Evolutionary conservation across 2,888 invertebrate genomes (phyloP), one percentile per base, ranked within the genome.

Genomic region (Trissoscelio sp.): DNA sequence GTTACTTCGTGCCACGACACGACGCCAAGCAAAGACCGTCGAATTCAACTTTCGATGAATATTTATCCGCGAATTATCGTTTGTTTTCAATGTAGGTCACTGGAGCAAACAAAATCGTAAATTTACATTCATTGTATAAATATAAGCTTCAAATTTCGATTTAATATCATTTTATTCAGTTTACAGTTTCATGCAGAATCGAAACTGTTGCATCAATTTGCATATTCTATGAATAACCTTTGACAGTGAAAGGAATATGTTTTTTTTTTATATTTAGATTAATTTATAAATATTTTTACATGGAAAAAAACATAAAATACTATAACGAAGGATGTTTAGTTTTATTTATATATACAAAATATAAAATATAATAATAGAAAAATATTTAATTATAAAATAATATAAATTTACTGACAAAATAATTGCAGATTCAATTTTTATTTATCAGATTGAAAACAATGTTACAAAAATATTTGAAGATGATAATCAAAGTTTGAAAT

Each of bases 11-110:
- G 11, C n/a, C 31, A 31, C n/a, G 53, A 12, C 9, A 7, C n/a
- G n/a, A n/a, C n/a, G n/a, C 3, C 58, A 16, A 24, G 4, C 48
- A 42, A 34, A 58, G 53, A 16, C 53, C 37, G 37, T 48, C 28
- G 55, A 75, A 57, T 58, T 58, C 28, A 57, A 53, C 24, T 22
- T 14, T 28, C 31, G 22, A 62, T 55, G 46, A 74, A 74, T 57
- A 74, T 74, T 74, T 64, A 66, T 75, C 66, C 46, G 20, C 62
- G 39, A 60, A 60, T 60, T 60, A 72, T 72, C 60, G 70, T 16
- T 48, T 28, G 14, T 14, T n/a, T 18, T 31, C 62, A 20, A 73
- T 55, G 12, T 55, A 53, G 51, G 60, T 28, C 72, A 62, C n/a
- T 34, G 72, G 53, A 7, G 53, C 42, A 53, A 62, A 70, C 60